These are phyloP conservation scores for Pontoporia blainvillei DNA, from an alignment of 2,113 vertebrate genomes.

Conservation along the genomic window DNA sequence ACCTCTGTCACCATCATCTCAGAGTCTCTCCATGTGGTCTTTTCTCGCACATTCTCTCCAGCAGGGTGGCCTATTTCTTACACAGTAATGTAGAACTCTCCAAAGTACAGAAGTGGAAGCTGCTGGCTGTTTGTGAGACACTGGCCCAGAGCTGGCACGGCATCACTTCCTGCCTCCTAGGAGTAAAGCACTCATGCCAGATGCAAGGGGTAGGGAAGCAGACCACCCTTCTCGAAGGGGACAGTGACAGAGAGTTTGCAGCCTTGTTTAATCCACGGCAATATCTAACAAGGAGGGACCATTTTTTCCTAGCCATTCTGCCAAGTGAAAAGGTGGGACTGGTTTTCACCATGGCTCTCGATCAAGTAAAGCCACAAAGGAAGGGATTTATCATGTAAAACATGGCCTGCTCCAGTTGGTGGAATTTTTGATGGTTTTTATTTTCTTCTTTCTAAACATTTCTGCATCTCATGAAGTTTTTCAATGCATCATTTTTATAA, in stretches of 20 bases:
- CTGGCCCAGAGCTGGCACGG: accelerated
- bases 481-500: not conserved
- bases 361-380: not conserved
- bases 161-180: not conserved
- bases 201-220: not conserved
- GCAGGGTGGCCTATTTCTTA: not conserved
- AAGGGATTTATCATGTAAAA: not conserved
- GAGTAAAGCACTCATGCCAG: not conserved
- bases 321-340: not conserved
- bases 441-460: not conserved
- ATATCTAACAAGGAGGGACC: not conserved
- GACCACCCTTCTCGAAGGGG: not conserved
- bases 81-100: not conserved
- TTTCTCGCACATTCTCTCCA: not conserved
- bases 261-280: not conserved
- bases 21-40: not conserved
- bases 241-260: not conserved
- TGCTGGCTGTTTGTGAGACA: not conserved
- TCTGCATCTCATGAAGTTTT: not conserved
- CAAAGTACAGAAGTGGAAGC: not conserved
- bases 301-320: not conserved
- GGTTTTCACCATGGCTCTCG: not conserved
- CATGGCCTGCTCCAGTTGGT: not conserved
- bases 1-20: not conserved
- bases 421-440: not conserved